phyloP scores from a whole-genome alignment of 2,888 invertebrate species.

The Cabera pusaria region DNA sequence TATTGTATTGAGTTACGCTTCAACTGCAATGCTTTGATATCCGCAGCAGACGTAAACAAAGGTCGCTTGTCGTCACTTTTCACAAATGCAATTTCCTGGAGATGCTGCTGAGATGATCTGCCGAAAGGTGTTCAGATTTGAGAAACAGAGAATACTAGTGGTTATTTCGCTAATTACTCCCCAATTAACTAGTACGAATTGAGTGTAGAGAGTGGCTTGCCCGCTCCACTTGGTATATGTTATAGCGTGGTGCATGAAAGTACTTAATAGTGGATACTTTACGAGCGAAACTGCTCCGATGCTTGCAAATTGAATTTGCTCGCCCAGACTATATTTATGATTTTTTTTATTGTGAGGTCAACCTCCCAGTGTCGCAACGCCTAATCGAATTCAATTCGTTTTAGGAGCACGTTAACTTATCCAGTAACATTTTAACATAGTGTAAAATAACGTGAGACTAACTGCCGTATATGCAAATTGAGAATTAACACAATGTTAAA shows the following conservation, averaged over 20 bases:
- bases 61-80: no score
- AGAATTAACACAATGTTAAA: constrained; percentile 5
- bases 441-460: constrained; percentile 6
- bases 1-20: constrained; percentile 32
- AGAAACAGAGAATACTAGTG: constrained; percentile 69
- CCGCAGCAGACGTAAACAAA: constrained; percentile 29
- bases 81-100: no score
- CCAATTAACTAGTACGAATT: constrained; percentile 75
- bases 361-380: constrained; percentile 12
- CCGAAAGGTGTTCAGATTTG: no score
- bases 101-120: no score
- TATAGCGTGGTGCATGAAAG: constrained; percentile 74
- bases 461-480: constrained; percentile 15
- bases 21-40: constrained; percentile 32
- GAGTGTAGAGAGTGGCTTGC: constrained; percentile 75
- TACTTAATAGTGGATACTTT: constrained; percentile 60
- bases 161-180: constrained; percentile 64
- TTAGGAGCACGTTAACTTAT: constrained; percentile 8
- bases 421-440: constrained; percentile 1
- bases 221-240: constrained; percentile 80
- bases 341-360: constrained; percentile 26
- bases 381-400: constrained; percentile 15
- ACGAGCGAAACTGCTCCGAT: constrained; percentile 52
- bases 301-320: constrained; percentile 47
- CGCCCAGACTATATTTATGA: constrained; percentile 36